Conservation (phyloP, 2,888 invertebrate genomes). For the Prosopocoilus inquinatus region DNA sequence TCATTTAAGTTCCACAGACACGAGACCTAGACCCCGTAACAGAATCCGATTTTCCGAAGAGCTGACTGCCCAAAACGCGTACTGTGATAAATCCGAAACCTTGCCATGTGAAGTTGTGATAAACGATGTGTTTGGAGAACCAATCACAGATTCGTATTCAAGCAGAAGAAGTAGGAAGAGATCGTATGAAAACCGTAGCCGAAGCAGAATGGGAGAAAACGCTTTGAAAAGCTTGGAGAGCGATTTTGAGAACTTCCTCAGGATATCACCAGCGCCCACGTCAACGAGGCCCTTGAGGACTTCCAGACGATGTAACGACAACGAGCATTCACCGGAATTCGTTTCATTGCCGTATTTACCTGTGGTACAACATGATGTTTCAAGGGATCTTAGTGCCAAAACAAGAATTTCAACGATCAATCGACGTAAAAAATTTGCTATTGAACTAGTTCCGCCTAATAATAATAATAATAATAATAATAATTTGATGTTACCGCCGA, state of each 20-base stretch:
- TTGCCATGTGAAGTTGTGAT: constrained; percentile 31
- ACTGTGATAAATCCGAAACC: too few relatives aligned
- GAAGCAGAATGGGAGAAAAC: background rate
- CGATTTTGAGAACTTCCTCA: constrained; percentile 10
- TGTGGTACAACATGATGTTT: constrained; percentile 7
- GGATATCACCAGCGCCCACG: constrained; percentile 18
- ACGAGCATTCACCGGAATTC: constrained; percentile 29
- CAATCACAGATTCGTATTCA: constrained; percentile 23
- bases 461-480: constrained; percentile 30
- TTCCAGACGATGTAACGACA: background rate
- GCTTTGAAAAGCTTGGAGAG: background rate
- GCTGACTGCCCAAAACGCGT: too few relatives aligned
- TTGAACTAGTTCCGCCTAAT: constrained; percentile 19
- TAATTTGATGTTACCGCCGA: constrained; percentile 32
- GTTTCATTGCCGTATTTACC: constrained; percentile 40
- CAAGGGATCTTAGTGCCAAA: constrained; percentile 31
- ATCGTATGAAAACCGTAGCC: background rate
- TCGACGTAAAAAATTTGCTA: constrained; percentile 15
- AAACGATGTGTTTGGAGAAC: constrained; percentile 24
- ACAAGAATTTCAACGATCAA: constrained; percentile 9
- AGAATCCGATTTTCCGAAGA: too few relatives aligned
- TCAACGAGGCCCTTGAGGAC: constrained; percentile 2
- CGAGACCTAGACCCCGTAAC: background rate
- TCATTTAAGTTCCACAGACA: background rate
- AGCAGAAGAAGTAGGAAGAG: constrained; percentile 17